Percentiles rank a stretch among this genome's conserved stretches.
phyloP scores from a whole-genome alignment of 2,888 invertebrate species.

The Lithophane semibrunnea region DNA sequence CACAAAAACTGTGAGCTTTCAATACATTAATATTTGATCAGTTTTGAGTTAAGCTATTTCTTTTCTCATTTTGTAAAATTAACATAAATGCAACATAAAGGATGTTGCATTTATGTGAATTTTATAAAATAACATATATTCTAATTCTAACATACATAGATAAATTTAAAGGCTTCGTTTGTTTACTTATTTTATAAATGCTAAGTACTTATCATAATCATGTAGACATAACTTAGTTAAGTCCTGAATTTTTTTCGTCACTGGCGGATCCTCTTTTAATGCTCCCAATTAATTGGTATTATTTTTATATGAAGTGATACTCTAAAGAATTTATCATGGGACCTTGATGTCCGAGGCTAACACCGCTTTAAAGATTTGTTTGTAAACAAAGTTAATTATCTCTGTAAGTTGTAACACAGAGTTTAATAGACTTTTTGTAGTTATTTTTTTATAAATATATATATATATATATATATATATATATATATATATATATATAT shows the following conservation, averaged over 20 bases:
- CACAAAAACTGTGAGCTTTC: conserved; percentile 11
- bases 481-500: too few species aligned
- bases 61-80: too few species aligned
- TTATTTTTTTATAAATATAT: too few species aligned
- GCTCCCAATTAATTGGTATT: neutral
- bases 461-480: too few species aligned
- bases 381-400: conserved; percentile 27
- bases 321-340: neutral
- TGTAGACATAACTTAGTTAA: neutral
- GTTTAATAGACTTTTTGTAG: neutral
- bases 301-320: neutral
- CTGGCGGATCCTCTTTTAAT: neutral
- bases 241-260: conserved; percentile 5
- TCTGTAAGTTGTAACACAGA: neutral
- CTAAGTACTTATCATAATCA: neutral
- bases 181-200: conserved; percentile 25
- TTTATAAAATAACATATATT: neutral
- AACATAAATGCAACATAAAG: too few species aligned
- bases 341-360: neutral
- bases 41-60: neutral
- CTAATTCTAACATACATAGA: neutral
- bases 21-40: neutral
- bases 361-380: conserved; percentile 22
- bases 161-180: conserved; percentile 9
- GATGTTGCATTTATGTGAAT: neutral